These are phyloP conservation scores for Saguinus imperator DNA, from an alignment of 2,113 vertebrate species.

Conservation along the genomic window DNA sequence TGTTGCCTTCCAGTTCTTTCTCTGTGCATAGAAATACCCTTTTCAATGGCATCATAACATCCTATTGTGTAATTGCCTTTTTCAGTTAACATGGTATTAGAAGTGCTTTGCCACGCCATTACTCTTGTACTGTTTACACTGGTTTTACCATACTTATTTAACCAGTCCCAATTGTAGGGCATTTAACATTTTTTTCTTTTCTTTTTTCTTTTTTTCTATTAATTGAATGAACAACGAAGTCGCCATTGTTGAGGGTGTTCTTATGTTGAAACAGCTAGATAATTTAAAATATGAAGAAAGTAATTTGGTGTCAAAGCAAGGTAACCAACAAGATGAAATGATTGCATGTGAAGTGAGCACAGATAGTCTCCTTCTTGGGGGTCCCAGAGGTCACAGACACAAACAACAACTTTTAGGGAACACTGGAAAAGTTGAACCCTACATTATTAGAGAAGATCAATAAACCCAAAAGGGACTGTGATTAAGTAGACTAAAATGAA, in stretches of 20 bases:
- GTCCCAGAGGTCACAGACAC: not conserved
- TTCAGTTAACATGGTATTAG: not conserved
- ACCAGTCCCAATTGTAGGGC: not conserved
- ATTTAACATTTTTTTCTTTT: constrained; percentile 34
- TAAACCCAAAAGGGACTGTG: not conserved
- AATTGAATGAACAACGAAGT: constrained; percentile 29
- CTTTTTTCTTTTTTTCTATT: constrained; percentile 29
- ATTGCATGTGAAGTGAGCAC: not conserved
- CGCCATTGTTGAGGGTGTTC: constrained; percentile 1
- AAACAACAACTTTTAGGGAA: not conserved
- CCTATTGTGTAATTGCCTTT: not conserved
- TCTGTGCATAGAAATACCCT: not conserved
- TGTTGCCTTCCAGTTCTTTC: not conserved
- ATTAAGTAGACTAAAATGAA: not conserved
- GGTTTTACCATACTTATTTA: not conserved
- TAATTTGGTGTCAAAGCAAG: not conserved
- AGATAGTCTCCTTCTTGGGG: not conserved
- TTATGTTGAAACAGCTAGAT: constrained; percentile 32
- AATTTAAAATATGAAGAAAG: constrained; percentile 41
- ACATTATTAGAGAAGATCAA: not conserved
- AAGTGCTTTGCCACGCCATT: not conserved
- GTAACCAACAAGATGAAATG: not conserved
- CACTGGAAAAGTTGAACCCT: not conserved
- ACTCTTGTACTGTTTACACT: not conserved
- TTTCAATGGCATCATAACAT: not conserved